These are phyloP conservation scores for Timema cristinae DNA, from an alignment of 2,888 invertebrate species.

Conservation along the genomic window DNA sequence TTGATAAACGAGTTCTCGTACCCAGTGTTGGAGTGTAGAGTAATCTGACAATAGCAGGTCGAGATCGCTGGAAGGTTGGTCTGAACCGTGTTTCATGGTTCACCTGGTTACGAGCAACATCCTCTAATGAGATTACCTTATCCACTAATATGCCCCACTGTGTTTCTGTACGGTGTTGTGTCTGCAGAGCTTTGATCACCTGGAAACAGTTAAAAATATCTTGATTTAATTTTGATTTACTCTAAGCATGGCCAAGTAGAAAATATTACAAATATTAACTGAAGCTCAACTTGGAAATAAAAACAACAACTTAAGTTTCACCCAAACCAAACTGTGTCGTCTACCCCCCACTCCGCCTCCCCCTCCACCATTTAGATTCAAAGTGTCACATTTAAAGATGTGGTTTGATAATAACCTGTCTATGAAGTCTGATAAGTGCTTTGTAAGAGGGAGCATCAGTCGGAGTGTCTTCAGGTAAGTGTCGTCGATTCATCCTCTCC, in stretches of 20 bases:
- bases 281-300: neutral
- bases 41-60: slow-evolving; percentile 53
- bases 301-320: neutral
- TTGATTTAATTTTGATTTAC: too few species aligned
- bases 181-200: slow-evolving; percentile 85
- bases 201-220: slow-evolving; percentile 37
- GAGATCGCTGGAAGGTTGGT: slow-evolving; percentile 64
- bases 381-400: neutral
- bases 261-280: slow-evolving; percentile 15
- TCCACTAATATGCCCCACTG: slow-evolving; percentile 87
- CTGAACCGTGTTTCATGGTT: slow-evolving; percentile 58
- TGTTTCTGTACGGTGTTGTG: slow-evolving; percentile 88
- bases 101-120: slow-evolving; percentile 73
- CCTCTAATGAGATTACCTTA: slow-evolving; percentile 68
- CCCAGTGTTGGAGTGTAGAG: slow-evolving; percentile 65
- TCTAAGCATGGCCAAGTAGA: too few species aligned
- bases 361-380: neutral
- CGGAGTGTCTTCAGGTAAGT: slow-evolving; percentile 55
- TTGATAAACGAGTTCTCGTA: slow-evolving; percentile 38
- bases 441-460: slow-evolving; percentile 72
- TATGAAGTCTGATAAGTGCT: slow-evolving; percentile 83
- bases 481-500: slow-evolving; percentile 66
- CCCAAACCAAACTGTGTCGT: neutral
- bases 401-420: slow-evolving; percentile 58
- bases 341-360: neutral